phyloP scores from a whole-genome alignment of 2,888 invertebrate species.

The Girardia tigrina region DNA sequence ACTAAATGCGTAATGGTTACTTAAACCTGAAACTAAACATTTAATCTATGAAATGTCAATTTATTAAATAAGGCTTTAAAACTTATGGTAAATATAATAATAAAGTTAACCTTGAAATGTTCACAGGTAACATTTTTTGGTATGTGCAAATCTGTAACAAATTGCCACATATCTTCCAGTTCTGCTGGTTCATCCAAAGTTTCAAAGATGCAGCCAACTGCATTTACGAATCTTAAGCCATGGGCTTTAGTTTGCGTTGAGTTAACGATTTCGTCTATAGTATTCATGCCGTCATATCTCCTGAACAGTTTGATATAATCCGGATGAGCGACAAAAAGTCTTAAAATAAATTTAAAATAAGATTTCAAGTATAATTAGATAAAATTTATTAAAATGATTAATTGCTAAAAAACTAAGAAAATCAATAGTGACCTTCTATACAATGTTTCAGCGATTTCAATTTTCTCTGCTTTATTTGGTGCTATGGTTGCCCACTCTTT shows the following conservation, averaged over 20 bases:
- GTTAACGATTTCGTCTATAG: not conserved
- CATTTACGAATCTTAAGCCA: constrained; percentile 2
- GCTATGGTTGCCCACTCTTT: not conserved
- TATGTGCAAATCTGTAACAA: not conserved
- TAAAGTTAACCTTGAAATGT: not conserved
- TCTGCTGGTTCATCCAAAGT: not conserved
- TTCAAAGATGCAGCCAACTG: not conserved
- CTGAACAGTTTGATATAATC: not conserved
- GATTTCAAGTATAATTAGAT: not conserved
- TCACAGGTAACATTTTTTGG: not conserved
- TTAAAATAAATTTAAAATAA: not conserved
- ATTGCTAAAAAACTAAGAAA: too few species aligned
- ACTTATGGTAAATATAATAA: too few species aligned
- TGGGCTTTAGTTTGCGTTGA: not conserved
- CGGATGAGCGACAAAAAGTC: not conserved
- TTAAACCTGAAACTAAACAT: too few species aligned
- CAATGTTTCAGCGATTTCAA: not conserved
- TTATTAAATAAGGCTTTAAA: too few species aligned
- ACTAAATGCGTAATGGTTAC: too few species aligned
- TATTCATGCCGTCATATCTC: not conserved
- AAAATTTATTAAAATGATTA: not conserved
- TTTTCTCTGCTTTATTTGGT: not conserved
- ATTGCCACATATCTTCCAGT: not conserved
- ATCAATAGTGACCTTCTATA: not conserved
- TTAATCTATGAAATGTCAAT: too few species aligned